Evolutionary conservation across 2,888 invertebrate genomes (phyloP).

Genomic region (Syrphus vitripennis): DNA sequence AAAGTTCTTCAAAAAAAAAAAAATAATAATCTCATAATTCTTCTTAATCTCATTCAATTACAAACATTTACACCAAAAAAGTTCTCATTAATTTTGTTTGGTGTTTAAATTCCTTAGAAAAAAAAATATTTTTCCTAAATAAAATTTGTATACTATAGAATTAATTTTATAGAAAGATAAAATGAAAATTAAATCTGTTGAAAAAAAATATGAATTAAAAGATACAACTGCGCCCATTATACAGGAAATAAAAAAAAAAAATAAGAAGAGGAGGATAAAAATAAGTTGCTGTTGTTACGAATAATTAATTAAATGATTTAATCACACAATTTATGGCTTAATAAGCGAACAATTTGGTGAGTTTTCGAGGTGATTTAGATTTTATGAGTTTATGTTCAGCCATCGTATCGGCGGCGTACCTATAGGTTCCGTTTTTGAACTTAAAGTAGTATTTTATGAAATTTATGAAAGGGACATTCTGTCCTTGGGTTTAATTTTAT

Average conservation of each 20-base stretch:
- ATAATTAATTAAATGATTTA: constrained; percentile 57
- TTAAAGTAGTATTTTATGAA: neutral
- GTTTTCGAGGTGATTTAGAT: neutral
- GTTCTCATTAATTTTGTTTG: neutral
- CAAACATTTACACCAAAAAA: neutral
- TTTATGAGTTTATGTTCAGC: neutral
- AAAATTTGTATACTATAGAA: neutral
- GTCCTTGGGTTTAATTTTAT: neutral
- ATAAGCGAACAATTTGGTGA: neutral
- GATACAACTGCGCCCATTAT: neutral
- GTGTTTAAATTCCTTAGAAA: neutral
- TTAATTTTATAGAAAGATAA: neutral
- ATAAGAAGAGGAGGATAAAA: neutral
- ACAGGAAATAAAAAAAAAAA: neutral
- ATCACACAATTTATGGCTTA: constrained; percentile 22
- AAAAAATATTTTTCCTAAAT: neutral
- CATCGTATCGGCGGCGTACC: neutral
- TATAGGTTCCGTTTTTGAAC: neutral
- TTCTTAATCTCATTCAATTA: neutral
- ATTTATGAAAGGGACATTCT: neutral
- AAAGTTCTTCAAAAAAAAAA: neutral
- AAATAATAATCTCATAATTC: neutral
- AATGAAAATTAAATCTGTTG: neutral
- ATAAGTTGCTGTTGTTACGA: neutral
- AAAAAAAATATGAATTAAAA: neutral